phyloP scores from a whole-genome alignment of 2,797 vertebrate species.

The Pachyuromys duprasi region DNA sequence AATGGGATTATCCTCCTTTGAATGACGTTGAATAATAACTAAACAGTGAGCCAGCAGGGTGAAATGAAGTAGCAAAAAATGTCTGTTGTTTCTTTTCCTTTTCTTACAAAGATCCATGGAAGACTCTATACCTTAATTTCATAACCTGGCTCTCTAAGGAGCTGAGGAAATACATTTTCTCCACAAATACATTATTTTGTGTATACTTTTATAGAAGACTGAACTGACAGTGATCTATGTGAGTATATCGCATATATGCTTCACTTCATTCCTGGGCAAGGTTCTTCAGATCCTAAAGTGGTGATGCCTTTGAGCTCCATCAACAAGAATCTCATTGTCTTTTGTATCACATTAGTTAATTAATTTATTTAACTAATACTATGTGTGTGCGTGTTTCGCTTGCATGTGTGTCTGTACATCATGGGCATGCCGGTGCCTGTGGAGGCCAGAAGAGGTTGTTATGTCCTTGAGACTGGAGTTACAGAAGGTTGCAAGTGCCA shows the following conservation, averaged over 20 bases:
- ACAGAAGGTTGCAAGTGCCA: too few species aligned
- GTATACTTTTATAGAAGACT: neutral
- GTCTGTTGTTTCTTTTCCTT: too few species aligned
- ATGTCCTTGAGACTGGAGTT: neutral
- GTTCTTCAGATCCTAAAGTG: neutral
- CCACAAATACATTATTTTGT: neutral
- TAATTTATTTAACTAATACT: neutral
- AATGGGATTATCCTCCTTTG: neutral
- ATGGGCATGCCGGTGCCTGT: neutral
- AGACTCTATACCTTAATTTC: neutral
- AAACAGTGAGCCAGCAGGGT: neutral
- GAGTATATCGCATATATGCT: neutral
- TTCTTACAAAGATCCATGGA: neutral
- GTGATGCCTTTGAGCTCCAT: neutral
- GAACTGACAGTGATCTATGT: neutral
- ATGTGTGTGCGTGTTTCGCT: neutral
- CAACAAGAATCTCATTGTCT: neutral
- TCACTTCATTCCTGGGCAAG: neutral
- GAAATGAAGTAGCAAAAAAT: neutral
- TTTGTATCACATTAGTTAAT: neutral
- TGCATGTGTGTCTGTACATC: neutral
- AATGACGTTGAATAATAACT: slow-evolving; percentile 40
- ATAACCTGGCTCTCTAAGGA: neutral
- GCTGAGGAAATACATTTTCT: neutral
- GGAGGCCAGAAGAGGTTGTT: neutral